phyloP scores from a whole-genome alignment of 2,888 invertebrate genomes.

The Pristionchus japonicus region DNA sequence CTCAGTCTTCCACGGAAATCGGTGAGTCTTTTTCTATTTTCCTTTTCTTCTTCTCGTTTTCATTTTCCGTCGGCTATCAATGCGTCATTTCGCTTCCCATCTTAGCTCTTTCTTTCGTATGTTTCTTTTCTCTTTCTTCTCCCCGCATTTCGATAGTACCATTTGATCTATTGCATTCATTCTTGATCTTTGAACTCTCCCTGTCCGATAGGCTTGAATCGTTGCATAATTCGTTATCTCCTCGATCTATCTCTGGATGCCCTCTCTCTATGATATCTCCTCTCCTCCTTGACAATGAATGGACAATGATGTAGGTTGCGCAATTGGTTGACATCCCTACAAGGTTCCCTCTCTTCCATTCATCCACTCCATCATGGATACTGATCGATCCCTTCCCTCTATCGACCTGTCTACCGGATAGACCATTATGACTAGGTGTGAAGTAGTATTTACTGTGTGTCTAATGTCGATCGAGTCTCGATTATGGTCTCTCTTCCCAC shows the following conservation, averaged over 20 bases:
- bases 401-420: not conserved
- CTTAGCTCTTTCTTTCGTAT: conserved; percentile 5
- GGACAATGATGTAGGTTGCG: conserved; percentile 15
- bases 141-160: not conserved
- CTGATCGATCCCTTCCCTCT: not conserved
- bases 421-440: not conserved
- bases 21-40: not conserved
- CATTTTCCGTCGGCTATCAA: conserved; percentile 14
- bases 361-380: not conserved
- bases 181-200: not conserved
- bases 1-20: conserved; percentile 24
- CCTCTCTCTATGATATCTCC: not conserved
- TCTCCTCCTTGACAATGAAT: conserved; percentile 4
- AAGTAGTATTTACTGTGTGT: not conserved
- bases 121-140: not conserved
- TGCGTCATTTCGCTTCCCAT: not conserved
- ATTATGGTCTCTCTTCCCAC: not conserved
- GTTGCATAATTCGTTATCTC: not conserved
- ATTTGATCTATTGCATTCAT: not conserved
- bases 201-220: not conserved
- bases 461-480: not conserved
- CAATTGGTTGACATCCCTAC: conserved; percentile 19
- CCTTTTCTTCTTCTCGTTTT: not conserved
- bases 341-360: conserved; percentile 9
- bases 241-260: not conserved